Conservation (phyloP, 2,113 vertebrate genomes). For the Apodemus speciosus region DNA sequence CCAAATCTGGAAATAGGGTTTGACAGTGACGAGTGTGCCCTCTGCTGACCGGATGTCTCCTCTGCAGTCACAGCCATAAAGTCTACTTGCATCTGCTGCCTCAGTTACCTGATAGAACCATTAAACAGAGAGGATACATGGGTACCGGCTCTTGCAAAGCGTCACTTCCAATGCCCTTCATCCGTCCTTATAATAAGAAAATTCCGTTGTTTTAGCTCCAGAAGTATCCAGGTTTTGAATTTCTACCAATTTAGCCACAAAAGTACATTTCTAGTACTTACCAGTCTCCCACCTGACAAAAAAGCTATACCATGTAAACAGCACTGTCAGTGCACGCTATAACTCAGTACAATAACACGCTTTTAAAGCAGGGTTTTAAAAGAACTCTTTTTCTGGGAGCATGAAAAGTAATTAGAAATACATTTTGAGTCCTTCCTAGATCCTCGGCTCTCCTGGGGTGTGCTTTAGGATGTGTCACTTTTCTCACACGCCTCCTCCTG, state of each 20-base stretch:
- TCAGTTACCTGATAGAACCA: constrained; percentile 12
- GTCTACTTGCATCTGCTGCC: neutral
- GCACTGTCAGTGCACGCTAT: constrained; percentile 74
- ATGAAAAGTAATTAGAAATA: constrained; percentile 83
- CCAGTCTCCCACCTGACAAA: constrained; percentile 47
- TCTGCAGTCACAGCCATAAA: constrained; percentile 36
- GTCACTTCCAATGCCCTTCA: constrained; percentile 38
- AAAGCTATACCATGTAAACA: constrained; percentile 81
- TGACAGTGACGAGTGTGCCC: constrained; percentile 75
- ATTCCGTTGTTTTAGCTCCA: constrained; percentile 41
- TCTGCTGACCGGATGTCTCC: constrained; percentile 75
- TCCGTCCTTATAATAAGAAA: neutral
- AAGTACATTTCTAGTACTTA: constrained; percentile 69
- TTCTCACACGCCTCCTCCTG: constrained; percentile 57
- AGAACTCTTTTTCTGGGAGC: constrained; percentile 78
- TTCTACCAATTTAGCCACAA: constrained; percentile 49
- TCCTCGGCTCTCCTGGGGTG: constrained; percentile 64
- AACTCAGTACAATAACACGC: constrained; percentile 79
- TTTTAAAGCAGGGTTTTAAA: constrained; percentile 78
- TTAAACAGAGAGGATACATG: neutral
- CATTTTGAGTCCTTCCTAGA: constrained; percentile 69
- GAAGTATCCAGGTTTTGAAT: constrained; percentile 54
- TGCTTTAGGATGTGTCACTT: constrained; percentile 60
- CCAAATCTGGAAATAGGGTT: constrained; percentile 59
- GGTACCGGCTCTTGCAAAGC: neutral